Evolutionary conservation across 2,113 vertebrate species (phyloP).

Genomic region (Danio rerio): DNA sequence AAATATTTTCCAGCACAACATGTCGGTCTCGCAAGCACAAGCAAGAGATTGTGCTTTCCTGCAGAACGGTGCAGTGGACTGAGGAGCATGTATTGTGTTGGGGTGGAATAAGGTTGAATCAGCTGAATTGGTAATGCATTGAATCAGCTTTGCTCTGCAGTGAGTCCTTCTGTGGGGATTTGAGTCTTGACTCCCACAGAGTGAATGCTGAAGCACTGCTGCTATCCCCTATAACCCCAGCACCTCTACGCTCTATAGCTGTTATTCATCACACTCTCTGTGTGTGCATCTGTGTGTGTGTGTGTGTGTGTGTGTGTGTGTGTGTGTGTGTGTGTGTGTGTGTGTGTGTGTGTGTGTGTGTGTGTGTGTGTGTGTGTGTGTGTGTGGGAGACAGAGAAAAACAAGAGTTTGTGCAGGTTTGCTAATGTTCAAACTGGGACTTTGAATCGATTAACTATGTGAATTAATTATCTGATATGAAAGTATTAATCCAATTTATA

Average conservation of each 20-base stretch:
- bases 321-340: neutral
- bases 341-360: neutral
- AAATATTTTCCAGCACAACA: neutral
- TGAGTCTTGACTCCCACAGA: conserved; percentile 36
- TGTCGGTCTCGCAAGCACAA: neutral
- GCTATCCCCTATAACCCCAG: conserved; percentile 24
- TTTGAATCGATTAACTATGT: neutral
- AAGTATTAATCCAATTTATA: neutral
- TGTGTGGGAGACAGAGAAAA: no score
- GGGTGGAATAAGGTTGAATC: conserved; percentile 34
- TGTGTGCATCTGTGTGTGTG: conserved; percentile 32
- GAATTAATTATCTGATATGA: neutral
- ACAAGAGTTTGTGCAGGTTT: neutral
- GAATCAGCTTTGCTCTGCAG: conserved; percentile 33
- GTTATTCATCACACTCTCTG: conserved; percentile 31
- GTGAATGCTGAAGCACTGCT: conserved; percentile 39
- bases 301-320: conserved; percentile 31
- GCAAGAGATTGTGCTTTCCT: neutral
- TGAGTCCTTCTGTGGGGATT: conserved; percentile 35
- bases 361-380: neutral
- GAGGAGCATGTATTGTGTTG: conserved; percentile 23
- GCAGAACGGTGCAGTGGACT: conserved; percentile 11
- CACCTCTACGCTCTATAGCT: conserved; percentile 16
- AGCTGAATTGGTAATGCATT: conserved; percentile 46
- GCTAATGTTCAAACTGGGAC: neutral